Evolutionary conservation across 2,888 invertebrate genomes (phyloP), one percentile per base, ranked within the genome.

Genomic region (Tinea semifulvella): DNA sequence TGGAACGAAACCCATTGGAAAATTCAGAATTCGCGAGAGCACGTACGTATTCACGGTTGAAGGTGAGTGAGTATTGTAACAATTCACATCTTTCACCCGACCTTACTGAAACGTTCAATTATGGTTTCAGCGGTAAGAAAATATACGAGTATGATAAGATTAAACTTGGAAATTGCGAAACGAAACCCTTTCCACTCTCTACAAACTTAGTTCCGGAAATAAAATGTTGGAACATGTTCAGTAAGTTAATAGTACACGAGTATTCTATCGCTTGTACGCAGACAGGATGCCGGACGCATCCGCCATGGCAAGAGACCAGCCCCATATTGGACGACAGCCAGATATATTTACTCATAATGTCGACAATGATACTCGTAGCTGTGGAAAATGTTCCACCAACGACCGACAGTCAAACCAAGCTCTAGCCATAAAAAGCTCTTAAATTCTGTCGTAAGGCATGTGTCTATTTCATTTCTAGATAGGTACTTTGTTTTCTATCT

Each of bases 281-380:
- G 57, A 56, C 56, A 60, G 57, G 55, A 58, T 52, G 56, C 56
- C 63, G 49, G 46, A 48, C 47, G 46, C 43, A 36, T 46, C 22
- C 20, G 40, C 40, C 22, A 40, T 22, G 40, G 22, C 40, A n/a
- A 8, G 35, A 26, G 18, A 27, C 20, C 26, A 38, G 38, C 22
- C 45, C 44, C 11, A n/a, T 36, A 42, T 54, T 70, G 70, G 70
- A 63, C 48, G 45, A 25, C 49, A 43, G 58, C 68, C 70, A 70
- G 56, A 57, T 13, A n/a, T 56, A 54, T 54, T 54, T 52, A 54
- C 48, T 56, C 56, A 57, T 55, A 52, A 56, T 52, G 50, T 45
- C 22, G 48, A 47, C 55, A n/a, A n/a, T n/a, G 53, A 53, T 55
- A 50, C 58, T 52, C 47, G 52, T 48, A 49, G n/a, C n/a, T n/a